Base-by-base conservation (phyloP, 2,797 vertebrate species). In the Rhabdomys pumilio region DNA sequence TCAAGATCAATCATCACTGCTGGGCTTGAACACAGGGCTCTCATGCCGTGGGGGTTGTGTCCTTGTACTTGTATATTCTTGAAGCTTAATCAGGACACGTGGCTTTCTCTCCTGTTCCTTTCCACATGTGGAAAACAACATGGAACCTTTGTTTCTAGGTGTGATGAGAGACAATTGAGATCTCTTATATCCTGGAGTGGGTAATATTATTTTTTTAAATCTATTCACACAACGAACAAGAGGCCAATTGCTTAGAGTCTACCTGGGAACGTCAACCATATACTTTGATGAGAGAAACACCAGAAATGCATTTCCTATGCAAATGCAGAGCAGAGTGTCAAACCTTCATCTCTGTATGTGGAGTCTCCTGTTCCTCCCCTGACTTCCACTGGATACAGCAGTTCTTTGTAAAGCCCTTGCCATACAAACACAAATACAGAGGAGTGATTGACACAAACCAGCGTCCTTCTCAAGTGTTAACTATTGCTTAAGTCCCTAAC, bases 401-500 rank as follows among this genome's bases (percentile, higher is more conserved):
- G 44, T 65, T 94, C 95, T 95, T 76, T 80, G 11, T 87, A 83
- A 89, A 95, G 20, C 6, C 38, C 15, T 90, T 67, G 26, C 31
- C 63, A 47, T n/a, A 6, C n/a, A 96, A 92, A 79, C 20, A 83
- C 57, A 91, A 77, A 75, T 20, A 59, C 0, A 2, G 55, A 38
- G 80, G 41, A 92, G 75, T 93, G 31, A 88, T 14, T 83, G n/a
- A 50, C 59, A 65, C 9, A 73, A 17, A 11, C 47, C 47, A 82
- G 44, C 85, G 65, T 79, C 53, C 89, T 85, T 94, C 69, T 80
- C 44, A 87, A 57, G 65, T 93, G 89, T 89, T 94, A 95, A 87
- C 59, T 61, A 47, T 76, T 92, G 44, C 65, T 93, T 90, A 91
- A 94, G 38, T 90, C 93, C 87, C 67, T 80, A 94, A 79, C 87